Evolutionary conservation across 2,113 vertebrate genomes (phyloP).

Genomic region (Bucco capensis): DNA sequence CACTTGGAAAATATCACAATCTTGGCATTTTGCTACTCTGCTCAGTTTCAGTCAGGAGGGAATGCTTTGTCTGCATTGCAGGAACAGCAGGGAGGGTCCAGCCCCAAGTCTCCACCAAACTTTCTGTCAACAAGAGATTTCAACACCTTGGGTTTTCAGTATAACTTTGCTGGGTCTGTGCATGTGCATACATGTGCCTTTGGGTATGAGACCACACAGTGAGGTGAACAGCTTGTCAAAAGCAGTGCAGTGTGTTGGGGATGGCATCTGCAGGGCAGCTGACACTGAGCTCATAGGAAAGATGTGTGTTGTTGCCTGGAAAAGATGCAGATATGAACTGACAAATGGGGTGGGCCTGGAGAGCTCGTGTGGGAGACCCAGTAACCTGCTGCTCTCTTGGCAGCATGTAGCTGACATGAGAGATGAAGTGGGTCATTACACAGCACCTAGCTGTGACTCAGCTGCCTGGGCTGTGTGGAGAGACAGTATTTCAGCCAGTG

Average conservation of each 20-base stretch:
- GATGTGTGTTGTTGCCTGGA: not conserved
- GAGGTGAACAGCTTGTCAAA: not conserved
- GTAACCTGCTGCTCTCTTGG: not conserved
- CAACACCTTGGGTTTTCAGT: not conserved
- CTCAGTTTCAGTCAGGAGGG: not conserved
- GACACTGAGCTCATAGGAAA: not conserved
- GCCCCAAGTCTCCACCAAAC: not conserved
- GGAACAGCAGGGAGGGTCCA: not conserved
- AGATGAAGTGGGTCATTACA: not conserved
- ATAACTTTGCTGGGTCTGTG: not conserved
- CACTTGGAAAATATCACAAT: not conserved
- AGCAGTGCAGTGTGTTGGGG: too few relatives aligned
- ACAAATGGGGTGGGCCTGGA: not conserved
- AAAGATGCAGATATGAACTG: not conserved
- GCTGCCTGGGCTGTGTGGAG: not conserved
- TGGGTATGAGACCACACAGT: not conserved
- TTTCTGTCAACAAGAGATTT: not conserved
- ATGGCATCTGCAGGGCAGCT: not conserved
- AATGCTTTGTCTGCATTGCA: not conserved
- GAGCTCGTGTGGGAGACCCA: not conserved
- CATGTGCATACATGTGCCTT: fast-evolving
- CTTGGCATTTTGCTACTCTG: not conserved
- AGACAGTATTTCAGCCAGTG: not conserved
- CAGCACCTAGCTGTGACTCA: not conserved
- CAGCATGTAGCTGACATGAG: not conserved